Base-by-base conservation (phyloP, 2,113 vertebrate genomes). In the Castor canadensis region DNA sequence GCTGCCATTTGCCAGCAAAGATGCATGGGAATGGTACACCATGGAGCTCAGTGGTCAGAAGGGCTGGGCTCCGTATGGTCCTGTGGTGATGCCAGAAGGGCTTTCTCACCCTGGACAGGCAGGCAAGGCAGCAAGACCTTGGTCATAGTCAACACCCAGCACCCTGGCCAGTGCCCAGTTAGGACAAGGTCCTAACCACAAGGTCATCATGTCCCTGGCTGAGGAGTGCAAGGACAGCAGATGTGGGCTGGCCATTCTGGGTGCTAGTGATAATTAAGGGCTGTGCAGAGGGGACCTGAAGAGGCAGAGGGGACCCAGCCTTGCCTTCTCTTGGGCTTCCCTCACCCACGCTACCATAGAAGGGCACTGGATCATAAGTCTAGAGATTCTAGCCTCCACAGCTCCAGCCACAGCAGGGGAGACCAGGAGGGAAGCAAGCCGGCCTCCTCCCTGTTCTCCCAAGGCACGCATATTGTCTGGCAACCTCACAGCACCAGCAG, bases 171-270 rank as follows among this genome's bases (percentile, higher is more conserved):
- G 32, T 0, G 0, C 72, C 38, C 66, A 4, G 3, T 2, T 8
- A 54, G 64, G 45, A 10, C 1, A 5, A 75, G 40, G 12, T 10
- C 20, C 7, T 58, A 17, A 3, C 26, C 10, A 52, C 8, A 24
- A 0, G 11, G 32, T 32, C 77, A 17, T 26, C n/a, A 1, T 26
- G 69, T 15, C 13, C 16, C 1, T 0, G 10, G 4, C 40, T 9
- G 10, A 58, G 54, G 62, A 38, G 43, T 15, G 38, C 9, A 4
- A 35, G 40, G 62, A 19, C 17, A 30, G 84, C 40, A 43, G n/a
- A 66, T 22, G 0, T 30, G 11, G 35, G 49, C 28, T 1, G 16
- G 38, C 43, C 54, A 3, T 8, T 32, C 8, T 35, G 47, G 0
- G 40, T 10, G 2, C 6, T 10, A 7, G 28, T 62, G 32, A 28